Base-by-base conservation (phyloP, 1,140 invertebrate genomes). In the Tetragonula clypearis region DNA sequence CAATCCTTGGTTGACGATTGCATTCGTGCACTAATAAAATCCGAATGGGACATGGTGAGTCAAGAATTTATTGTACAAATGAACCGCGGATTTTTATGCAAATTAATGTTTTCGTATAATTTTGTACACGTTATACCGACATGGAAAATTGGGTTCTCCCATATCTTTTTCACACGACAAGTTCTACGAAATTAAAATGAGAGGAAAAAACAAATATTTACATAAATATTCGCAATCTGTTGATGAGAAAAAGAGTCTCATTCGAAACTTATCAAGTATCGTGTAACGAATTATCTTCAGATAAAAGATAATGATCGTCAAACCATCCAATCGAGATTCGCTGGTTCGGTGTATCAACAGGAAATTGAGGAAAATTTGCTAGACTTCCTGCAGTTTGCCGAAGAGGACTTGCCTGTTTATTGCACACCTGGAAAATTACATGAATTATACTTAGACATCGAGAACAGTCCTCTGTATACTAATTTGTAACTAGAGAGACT, bases 331-430 rank as follows among this genome's bases (percentile, higher is more conserved):
- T 79, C 60, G 21, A 87, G 35, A 30, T 92, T 79, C 56, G 60
- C 73, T 23, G 87, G 87, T 53, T 92, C 90, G 4, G 26, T 69
- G 15, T 92, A 91, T 35, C 87, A 88, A 12, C 65, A 86, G n/a
- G 81, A 89, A 30, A 74, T 92, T 9, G 89, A 92, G 66, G 86
- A 83, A 1, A 85, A 68, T 62, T 41, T 93, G 14, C n/a, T 90
- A 4, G 86, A 91, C 41, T 91, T 91, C 65, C 41, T 93, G 21
- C 83, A 92, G 79, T 86, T 77, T 49, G 86, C 26, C 73, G 86
- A 92, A 56, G 69, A 90, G 23, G 87, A 91, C 14, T 41, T 92
- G 11, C 80, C 90, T 2, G 89, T 90, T 82, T 93, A 93, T 62
- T 88, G 75, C 26, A 92, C 82, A 26, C 82, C 82, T 15, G 41